A percentile compares a stretch with the other conserved stretches of the same genome.
These are phyloP conservation scores for Tachycineta bicolor DNA, from an alignment of 2,113 vertebrate species.

Conservation along the genomic window DNA sequence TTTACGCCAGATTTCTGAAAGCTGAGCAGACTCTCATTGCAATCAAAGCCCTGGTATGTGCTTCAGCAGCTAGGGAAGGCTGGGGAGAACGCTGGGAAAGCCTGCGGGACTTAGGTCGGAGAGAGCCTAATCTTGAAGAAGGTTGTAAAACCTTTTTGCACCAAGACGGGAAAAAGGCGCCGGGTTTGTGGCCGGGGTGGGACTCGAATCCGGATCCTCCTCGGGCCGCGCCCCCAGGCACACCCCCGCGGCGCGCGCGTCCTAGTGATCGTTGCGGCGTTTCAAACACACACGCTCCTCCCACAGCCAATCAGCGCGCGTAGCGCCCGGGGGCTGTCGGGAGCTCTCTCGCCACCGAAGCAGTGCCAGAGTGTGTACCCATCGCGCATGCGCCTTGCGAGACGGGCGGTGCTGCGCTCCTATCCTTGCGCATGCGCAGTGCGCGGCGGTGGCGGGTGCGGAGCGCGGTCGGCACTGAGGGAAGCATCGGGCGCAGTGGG, in stretches of 20 bases:
- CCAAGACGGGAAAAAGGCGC: rapidly evolving
- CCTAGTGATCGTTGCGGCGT: conserved; percentile 21
- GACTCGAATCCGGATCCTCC: rapidly evolving
- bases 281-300: conserved; percentile 33
- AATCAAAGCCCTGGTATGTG: rapidly evolving
- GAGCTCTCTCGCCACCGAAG: background rate
- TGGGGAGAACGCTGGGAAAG: too few relatives aligned
- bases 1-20: rapidly evolving
- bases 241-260: background rate
- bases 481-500: background rate
- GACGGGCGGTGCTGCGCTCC: too few relatives aligned
- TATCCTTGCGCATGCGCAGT: background rate
- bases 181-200: rapidly evolving
- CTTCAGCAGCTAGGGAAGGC: background rate
- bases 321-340: background rate
- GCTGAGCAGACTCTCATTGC: rapidly evolving
- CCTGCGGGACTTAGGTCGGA: rapidly evolving
- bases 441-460: background rate
- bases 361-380: background rate
- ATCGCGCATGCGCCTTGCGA: rapidly evolving
- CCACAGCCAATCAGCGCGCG: background rate
- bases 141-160: too few relatives aligned
- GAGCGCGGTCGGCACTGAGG: background rate
- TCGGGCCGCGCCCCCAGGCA: rapidly evolving
- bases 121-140: rapidly evolving